Evolutionary conservation across 2,888 invertebrate species (phyloP).

Genomic region (Pristionchus japonicus): DNA sequence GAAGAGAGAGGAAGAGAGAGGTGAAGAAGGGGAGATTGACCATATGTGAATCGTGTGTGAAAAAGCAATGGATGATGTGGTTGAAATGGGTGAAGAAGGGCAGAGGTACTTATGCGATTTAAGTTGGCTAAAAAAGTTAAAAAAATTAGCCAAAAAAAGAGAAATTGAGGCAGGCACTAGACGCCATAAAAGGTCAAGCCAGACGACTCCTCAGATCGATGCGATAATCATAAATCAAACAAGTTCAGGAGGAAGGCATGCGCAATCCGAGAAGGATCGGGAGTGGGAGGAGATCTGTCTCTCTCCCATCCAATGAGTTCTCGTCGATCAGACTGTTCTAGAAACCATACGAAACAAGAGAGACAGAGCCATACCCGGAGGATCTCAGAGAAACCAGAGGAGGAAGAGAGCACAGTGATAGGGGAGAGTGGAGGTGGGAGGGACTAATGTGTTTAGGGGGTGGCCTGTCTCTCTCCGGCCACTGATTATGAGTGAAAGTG

Average conservation of each 20-base stretch:
- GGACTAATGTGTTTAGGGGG: conserved; percentile 36
- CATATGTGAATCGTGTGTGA: conserved; percentile 5
- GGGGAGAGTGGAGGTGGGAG: background rate
- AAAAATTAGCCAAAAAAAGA: too few species aligned
- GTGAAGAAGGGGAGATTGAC: conserved; percentile 9
- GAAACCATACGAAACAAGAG: too few species aligned
- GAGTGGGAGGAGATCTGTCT: too few species aligned
- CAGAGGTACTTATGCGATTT: too few species aligned
- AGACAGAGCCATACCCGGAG: background rate
- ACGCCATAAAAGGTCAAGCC: background rate
- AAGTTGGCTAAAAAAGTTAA: too few species aligned
- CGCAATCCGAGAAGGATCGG: background rate
- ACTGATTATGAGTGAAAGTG: conserved; percentile 34
- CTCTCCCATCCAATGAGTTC: too few species aligned
- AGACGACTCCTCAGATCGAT: background rate
- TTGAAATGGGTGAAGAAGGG: background rate
- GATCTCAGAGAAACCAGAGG: background rate
- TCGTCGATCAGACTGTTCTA: too few species aligned
- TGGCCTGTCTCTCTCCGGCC: background rate
- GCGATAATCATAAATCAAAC: conserved; percentile 37
- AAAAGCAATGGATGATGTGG: background rate
- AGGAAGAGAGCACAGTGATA: background rate
- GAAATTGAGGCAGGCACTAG: background rate
- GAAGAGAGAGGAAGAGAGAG: background rate
- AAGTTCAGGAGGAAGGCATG: conserved; percentile 21